Conservation (phyloP, 92 coral and sea anemone species). For the Hydrozoanthus gracilis region DNA sequence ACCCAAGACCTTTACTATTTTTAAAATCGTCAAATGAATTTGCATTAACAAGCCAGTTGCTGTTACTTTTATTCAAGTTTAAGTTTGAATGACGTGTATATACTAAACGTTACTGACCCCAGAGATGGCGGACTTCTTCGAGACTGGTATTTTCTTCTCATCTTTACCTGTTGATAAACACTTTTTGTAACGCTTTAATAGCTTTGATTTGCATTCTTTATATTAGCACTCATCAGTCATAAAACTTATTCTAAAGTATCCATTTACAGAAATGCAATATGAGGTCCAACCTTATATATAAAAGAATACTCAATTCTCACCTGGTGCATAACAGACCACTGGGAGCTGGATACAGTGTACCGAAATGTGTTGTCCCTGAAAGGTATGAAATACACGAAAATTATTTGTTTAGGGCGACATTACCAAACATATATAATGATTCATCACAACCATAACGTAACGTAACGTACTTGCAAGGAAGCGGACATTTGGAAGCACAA, state of each 20-base stretch:
- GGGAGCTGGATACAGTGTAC: not conserved
- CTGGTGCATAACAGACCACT: constrained; percentile 11
- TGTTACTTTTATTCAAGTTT: no score
- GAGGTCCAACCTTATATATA: no score
- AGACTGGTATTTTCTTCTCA: not conserved
- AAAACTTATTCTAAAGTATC: no score
- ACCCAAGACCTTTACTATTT: not conserved
- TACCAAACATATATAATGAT: no score
- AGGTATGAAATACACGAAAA: not conserved
- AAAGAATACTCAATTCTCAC: not conserved
- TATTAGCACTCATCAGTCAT: no score
- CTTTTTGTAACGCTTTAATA: no score
- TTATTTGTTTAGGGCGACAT: not conserved
- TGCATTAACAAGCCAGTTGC: not conserved
- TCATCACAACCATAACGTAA: not conserved
- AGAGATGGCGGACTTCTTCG: not conserved
- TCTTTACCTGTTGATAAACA: not conserved
- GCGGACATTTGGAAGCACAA: constrained; percentile 36
- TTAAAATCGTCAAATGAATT: not conserved
- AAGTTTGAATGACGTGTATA: not conserved
- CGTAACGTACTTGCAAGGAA: constrained; percentile 36
- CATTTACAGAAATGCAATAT: no score
- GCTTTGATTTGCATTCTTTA: no score
- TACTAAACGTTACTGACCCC: not conserved
- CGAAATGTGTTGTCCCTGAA: constrained; percentile 13